These are phyloP conservation scores for Diarsia rubi DNA, from an alignment of 2,888 invertebrate species.

Conservation along the genomic window DNA sequence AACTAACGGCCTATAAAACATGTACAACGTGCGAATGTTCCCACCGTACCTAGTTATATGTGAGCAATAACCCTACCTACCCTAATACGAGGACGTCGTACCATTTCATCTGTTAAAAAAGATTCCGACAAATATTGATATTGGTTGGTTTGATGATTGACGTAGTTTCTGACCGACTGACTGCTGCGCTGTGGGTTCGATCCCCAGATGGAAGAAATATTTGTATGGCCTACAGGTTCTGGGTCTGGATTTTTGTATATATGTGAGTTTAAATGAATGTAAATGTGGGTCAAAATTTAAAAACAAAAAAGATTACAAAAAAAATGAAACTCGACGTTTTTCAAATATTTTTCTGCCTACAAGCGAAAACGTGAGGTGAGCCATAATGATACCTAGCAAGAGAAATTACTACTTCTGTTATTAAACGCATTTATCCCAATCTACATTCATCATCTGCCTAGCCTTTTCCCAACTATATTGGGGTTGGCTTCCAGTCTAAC, in stretches of 20 bases:
- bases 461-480: too few species aligned
- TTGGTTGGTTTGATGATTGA: not conserved
- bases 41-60: conserved; percentile 11
- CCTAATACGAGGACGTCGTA: conserved; percentile 12
- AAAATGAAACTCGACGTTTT: too few species aligned
- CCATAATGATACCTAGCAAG: too few species aligned
- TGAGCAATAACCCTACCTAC: conserved; percentile 7
- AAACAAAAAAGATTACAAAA: too few species aligned
- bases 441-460: too few species aligned
- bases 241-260: not conserved
- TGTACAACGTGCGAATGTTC: conserved; percentile 37
- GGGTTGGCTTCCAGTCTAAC: too few species aligned
- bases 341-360: too few species aligned
- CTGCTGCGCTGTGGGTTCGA: not conserved
- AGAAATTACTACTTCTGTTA: not conserved
- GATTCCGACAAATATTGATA: too few species aligned
- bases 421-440: not conserved
- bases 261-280: not conserved
- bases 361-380: too few species aligned
- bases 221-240: not conserved
- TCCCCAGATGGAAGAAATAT: not conserved
- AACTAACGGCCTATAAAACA: conserved; percentile 50
- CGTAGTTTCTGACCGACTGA: not conserved
- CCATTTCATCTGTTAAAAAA: not conserved
- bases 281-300: too few species aligned